A percentile compares a stretch with the other conserved stretches of the same genome.
Conservation (phyloP, 1,140 invertebrate genomes). For the Goniozus legneri region DNA sequence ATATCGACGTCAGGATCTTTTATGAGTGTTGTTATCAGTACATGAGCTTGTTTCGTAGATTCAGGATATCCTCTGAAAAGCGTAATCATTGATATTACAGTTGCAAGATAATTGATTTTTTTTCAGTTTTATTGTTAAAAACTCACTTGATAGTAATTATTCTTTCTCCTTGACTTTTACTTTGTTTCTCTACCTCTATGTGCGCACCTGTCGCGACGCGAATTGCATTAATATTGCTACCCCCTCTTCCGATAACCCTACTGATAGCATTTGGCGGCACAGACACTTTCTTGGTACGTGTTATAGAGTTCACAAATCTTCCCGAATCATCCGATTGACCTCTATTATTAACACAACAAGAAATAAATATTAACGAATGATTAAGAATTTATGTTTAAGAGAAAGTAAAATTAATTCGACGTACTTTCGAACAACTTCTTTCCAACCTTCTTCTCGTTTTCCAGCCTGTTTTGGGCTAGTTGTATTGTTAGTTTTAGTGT, state of each 20-base stretch:
- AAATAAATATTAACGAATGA: slow-evolving; percentile 4
- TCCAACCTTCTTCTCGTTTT: slow-evolving; percentile 92
- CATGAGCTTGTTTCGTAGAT: slow-evolving; percentile 84
- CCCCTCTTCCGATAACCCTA: slow-evolving; percentile 91
- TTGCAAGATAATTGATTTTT: slow-evolving; percentile 8
- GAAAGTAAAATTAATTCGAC: slow-evolving; percentile 16
- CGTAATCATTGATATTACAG: not conserved
- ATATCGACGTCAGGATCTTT: slow-evolving; percentile 93
- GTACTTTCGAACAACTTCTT: slow-evolving; percentile 88
- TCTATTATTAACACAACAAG: slow-evolving; percentile 21
- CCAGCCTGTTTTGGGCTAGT: slow-evolving; percentile 70
- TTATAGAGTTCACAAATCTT: slow-evolving; percentile 52
- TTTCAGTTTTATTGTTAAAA: not conserved
- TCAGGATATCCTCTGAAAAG: slow-evolving; percentile 77
- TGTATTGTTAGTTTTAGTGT: slow-evolving; percentile 42
- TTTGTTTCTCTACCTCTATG: slow-evolving; percentile 96
- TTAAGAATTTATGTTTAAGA: not conserved
- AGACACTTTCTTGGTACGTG: slow-evolving; percentile 75
- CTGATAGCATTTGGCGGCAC: slow-evolving; percentile 93
- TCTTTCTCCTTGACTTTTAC: slow-evolving; percentile 88
- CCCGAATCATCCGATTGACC: slow-evolving; percentile 51
- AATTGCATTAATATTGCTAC: slow-evolving; percentile 96
- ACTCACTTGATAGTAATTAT: slow-evolving; percentile 91
- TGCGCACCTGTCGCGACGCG: slow-evolving; percentile 90
- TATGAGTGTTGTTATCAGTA: slow-evolving; percentile 80